Evolutionary conservation across 2,113 vertebrate species (phyloP).

Genomic region (Ardeotis arabs): DNA sequence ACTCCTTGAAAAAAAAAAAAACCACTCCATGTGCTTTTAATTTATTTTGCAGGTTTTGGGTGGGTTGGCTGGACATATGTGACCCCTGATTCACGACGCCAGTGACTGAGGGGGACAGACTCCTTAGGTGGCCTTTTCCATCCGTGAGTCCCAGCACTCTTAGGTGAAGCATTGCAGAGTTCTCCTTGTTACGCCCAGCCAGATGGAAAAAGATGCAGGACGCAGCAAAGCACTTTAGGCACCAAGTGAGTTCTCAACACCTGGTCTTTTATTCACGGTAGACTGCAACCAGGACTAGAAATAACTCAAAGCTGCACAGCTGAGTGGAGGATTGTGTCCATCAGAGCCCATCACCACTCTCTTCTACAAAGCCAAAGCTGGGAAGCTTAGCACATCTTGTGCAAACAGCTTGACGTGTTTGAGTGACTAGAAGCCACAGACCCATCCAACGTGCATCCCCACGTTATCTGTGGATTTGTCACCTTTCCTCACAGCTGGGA

Average conservation of each 20-base stretch:
- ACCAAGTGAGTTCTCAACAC: fast-evolving
- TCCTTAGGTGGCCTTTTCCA: background rate
- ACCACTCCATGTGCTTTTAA: background rate
- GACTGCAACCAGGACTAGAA: background rate
- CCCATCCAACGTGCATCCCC: background rate
- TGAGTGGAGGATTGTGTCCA: background rate
- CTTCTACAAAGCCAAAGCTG: background rate
- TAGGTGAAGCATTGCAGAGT: background rate
- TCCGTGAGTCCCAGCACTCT: background rate
- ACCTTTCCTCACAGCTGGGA: background rate
- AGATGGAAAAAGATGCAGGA: background rate
- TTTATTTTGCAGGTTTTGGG: background rate
- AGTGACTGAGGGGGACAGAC: background rate
- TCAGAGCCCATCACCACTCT: background rate
- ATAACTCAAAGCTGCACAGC: background rate
- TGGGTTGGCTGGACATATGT: background rate
- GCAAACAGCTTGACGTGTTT: fast-evolving
- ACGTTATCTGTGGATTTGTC: fast-evolving
- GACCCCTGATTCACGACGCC: background rate
- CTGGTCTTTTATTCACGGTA: background rate
- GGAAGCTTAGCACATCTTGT: background rate
- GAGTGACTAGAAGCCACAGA: background rate
- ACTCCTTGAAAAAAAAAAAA: background rate
- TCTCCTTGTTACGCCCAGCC: background rate
- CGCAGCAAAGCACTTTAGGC: background rate